Conservation (phyloP, 1,140 invertebrate genomes). For the Delia radicum region DNA sequence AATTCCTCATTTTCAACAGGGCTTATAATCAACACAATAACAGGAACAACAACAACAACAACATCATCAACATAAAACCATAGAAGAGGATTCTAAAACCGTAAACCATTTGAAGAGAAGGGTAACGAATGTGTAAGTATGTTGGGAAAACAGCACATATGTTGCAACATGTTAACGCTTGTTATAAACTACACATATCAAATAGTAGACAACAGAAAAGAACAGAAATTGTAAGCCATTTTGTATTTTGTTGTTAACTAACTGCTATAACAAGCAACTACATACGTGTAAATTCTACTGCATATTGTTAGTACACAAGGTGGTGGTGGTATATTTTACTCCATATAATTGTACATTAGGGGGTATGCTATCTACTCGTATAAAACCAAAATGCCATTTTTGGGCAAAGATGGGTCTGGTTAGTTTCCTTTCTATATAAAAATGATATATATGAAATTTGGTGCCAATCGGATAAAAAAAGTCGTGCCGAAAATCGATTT, state of each 20-base stretch:
- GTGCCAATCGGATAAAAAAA: no score
- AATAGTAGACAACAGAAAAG: neutral
- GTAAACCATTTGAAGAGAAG: neutral
- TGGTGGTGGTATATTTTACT: neutral
- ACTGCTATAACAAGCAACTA: no score
- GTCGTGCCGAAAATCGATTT: no score
- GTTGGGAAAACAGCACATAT: constrained; percentile 12
- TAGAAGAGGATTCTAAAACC: neutral
- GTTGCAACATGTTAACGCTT: constrained; percentile 24
- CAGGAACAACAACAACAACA: neutral
- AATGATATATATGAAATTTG: no score
- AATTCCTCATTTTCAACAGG: no score
- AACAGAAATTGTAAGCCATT: neutral
- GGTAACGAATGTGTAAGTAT: neutral
- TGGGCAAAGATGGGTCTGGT: no score
- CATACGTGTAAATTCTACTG: neutral
- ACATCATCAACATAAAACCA: neutral
- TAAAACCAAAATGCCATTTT: no score
- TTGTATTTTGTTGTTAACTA: neutral
- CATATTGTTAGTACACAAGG: neutral
- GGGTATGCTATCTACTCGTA: no score
- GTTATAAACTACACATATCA: neutral
- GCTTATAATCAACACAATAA: neutral
- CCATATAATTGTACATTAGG: no score
- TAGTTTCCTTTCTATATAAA: no score